phyloP scores from a whole-genome alignment of 2,888 invertebrate genomes.

The Allophyes oxyacanthae region DNA sequence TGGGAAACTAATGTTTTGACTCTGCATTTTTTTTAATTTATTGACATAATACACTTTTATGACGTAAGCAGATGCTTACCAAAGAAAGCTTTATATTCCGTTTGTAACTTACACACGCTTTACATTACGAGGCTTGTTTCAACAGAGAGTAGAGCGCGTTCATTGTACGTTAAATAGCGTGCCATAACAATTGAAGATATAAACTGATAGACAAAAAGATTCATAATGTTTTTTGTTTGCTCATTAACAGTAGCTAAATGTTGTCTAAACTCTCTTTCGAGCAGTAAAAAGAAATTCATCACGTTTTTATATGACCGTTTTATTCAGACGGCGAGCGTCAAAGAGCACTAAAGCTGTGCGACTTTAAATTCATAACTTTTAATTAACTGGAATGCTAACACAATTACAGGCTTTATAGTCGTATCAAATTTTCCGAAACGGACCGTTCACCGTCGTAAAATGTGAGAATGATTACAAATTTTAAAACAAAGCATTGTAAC shows the following conservation, averaged over 20 bases:
- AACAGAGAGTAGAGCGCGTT: constrained; percentile 50
- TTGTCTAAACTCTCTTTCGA: constrained; percentile 70
- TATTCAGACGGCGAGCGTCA: constrained; percentile 75
- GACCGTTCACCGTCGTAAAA: constrained; percentile 87
- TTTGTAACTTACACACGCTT: constrained; percentile 44
- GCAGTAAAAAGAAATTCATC: constrained; percentile 78
- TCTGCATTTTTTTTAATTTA: constrained; percentile 73
- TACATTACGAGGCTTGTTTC: constrained; percentile 51
- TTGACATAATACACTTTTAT: constrained; percentile 72
- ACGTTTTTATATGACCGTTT: constrained; percentile 71
- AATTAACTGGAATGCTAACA: constrained; percentile 88
- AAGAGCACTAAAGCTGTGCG: constrained; percentile 79
- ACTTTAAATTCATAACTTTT: constrained; percentile 89
- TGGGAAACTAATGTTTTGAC: constrained; percentile 83
- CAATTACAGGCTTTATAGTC: constrained; percentile 88
- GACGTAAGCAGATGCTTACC: constrained; percentile 63
- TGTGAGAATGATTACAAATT: constrained; percentile 89
- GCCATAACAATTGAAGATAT: constrained; percentile 64
- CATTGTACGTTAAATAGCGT: constrained; percentile 64
- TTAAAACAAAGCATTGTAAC: constrained; percentile 88
- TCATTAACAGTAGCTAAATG: constrained; percentile 73
- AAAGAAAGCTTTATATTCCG: constrained; percentile 44
- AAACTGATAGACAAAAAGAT: constrained; percentile 66
- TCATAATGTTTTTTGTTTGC: constrained; percentile 66
- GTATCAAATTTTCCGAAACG: constrained; percentile 89